Base-by-base conservation (phyloP, 1,140 invertebrate species). In the Agrypnia vestita region DNA sequence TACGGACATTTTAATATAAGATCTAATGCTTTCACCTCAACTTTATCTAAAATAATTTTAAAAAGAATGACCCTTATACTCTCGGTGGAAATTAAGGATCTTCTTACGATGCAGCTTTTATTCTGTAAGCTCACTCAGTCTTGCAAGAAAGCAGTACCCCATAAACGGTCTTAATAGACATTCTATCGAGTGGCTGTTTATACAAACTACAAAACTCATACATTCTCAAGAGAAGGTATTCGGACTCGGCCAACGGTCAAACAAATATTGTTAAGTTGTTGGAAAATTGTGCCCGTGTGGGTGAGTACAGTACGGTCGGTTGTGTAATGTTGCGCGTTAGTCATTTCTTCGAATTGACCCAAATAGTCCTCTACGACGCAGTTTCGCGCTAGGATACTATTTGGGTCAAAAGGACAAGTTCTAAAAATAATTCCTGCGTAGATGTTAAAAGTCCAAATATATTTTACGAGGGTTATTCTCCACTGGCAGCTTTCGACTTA, bases 371-470 rank as follows among this genome's bases (percentile, higher is more conserved):
- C 46, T 51, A n/a, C 62, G 9, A 46, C 67, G 67, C 67, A 49
- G 17, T 53, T 44, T 47, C 49, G 46, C 13, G 35, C 35, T 35
- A 8, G 19, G 49, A 13, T 0, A 51, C 15, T 53, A 49, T 71
- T 71, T 71, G 67, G 67, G 67, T 71, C 67, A 71, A 71, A 71
- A 71, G 67, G 67, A 71, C 67, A 71, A 71, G 21, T 69, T 35
- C 25, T 35, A 35, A 35, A 35, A 35, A 3, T 35, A 35, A 35
- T 35, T 35, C 1, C 25, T 3, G 25, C 25, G 25, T 35, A 35
- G 25, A 35, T 35, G 25, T 35, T 35, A 35, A 35, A 35, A 35
- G 25, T 35, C 1, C 25, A 1, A 35, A 35, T 35, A 6, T 35
- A 3, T 35, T 35, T 35, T 35, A n/a, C n/a, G n/a, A n/a, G n/a